Conservation (phyloP, 2,113 vertebrate species). For the Leptodactylus fuscus region DNA sequence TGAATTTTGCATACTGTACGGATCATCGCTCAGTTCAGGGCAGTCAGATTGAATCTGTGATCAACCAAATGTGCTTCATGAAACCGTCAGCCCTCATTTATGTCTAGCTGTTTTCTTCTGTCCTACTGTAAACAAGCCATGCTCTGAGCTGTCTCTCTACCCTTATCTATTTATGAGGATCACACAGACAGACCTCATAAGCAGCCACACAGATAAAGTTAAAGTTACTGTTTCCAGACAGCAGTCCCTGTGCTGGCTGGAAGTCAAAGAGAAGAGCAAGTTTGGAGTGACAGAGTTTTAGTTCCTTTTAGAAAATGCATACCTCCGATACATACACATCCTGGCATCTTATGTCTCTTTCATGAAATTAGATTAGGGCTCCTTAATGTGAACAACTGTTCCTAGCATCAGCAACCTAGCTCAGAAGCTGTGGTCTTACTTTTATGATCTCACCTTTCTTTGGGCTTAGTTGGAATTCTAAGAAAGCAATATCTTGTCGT, state of each 20-base stretch:
- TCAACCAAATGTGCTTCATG: constrained; percentile 96
- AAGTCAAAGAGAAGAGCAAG: constrained; percentile 76
- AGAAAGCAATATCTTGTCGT: constrained; percentile 45
- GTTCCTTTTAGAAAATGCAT: constrained; percentile 71
- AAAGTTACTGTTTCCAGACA: constrained; percentile 81
- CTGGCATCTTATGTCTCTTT: constrained; percentile 72
- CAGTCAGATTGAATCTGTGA: constrained; percentile 97
- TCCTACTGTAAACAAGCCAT: constrained; percentile 89
- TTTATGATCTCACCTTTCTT: constrained; percentile 56
- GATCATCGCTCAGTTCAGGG: constrained; percentile 97
- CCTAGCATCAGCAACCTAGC: constrained; percentile 71
- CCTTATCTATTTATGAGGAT: constrained; percentile 73
- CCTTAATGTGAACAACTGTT: constrained; percentile 73
- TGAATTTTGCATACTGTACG: constrained; percentile 98
- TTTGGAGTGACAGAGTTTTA: constrained; percentile 78
- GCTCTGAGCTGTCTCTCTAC: constrained; percentile 82
- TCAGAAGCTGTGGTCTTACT: constrained; percentile 68
- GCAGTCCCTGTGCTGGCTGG: constrained; percentile 70
- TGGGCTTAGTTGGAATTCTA: constrained; percentile 39
- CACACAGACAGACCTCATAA: constrained; percentile 77
- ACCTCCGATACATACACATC: constrained; percentile 73
- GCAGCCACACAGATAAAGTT: constrained; percentile 75
- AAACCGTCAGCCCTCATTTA: constrained; percentile 98
- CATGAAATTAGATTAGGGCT: constrained; percentile 72
- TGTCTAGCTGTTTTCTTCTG: constrained; percentile 90